Conservation (phyloP, 2,888 invertebrate genomes). For the Sminthurinus aureus region DNA sequence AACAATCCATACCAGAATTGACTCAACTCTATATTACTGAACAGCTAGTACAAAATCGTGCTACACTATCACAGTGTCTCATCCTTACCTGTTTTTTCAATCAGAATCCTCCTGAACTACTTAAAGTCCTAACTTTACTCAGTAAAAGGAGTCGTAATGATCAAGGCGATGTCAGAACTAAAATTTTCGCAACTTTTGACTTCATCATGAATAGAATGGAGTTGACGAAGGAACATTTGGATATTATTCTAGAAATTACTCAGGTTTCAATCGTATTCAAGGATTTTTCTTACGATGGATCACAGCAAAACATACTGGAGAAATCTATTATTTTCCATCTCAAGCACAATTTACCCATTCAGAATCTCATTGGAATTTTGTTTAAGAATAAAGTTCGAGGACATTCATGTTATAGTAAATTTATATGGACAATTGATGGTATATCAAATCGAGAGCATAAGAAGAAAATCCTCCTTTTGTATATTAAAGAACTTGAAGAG, state of each 20-base stretch:
- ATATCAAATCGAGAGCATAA: slow-evolving; percentile 5
- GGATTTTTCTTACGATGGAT: slow-evolving; percentile 44
- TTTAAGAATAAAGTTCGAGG: neutral
- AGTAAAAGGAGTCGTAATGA: slow-evolving; percentile 49
- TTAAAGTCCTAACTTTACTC: slow-evolving; percentile 47
- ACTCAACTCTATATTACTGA: slow-evolving; percentile 43
- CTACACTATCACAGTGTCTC: slow-evolving; percentile 44
- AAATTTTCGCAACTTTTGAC: slow-evolving; percentile 46
- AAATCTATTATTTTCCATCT: neutral
- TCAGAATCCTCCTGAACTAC: slow-evolving; percentile 41
- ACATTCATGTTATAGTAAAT: neutral
- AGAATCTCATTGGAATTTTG: neutral
- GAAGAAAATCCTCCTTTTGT: neutral
- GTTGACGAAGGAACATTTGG: slow-evolving; percentile 48
- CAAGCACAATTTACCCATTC: neutral
- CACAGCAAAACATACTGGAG: slow-evolving; percentile 40
- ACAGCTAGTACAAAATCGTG: slow-evolving; percentile 46
- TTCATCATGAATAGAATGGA: slow-evolving; percentile 41
- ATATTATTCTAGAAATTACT: slow-evolving; percentile 47
- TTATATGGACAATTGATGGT: neutral
- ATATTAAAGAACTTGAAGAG: neutral
- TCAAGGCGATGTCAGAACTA: slow-evolving; percentile 47
- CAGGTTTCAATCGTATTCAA: slow-evolving; percentile 52
- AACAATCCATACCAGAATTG: slow-evolving; percentile 46
- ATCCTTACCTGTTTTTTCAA: slow-evolving; percentile 51